Conservation (phyloP, 1,140 invertebrate species). For the Lordiphosa clarofinis region DNA sequence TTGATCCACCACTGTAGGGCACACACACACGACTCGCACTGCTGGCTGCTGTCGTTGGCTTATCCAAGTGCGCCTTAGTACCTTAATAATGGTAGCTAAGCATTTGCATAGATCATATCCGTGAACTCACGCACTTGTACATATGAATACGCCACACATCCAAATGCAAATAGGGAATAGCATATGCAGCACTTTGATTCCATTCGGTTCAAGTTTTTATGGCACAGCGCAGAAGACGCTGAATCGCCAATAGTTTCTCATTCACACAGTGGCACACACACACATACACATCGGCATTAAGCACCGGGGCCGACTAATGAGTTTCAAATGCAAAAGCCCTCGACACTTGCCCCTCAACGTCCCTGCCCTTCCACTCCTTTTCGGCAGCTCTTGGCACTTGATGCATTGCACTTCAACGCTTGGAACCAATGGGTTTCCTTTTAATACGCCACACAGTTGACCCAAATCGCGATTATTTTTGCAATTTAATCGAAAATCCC, state of each 20-base stretch:
- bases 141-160: constrained; percentile 5
- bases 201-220: constrained; percentile 55
- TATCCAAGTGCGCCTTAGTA: constrained; percentile 50
- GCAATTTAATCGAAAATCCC: constrained; percentile 2
- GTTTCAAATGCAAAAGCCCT: constrained; percentile 64
- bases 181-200: constrained; percentile 46
- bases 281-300: background rate
- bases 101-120: constrained; percentile 41
- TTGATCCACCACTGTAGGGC: constrained; percentile 6
- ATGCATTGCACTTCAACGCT: constrained; percentile 54
- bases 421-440: constrained; percentile 47
- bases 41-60: constrained; percentile 14
- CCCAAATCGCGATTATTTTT: constrained; percentile 20
- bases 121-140: constrained; percentile 9
- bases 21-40: background rate
- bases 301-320: constrained; percentile 52
- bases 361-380: background rate
- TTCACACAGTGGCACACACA: constrained; percentile 6
- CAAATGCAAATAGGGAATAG: background rate
- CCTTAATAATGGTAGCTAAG: constrained; percentile 60
- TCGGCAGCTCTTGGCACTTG: constrained; percentile 37
- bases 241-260: constrained; percentile 5
- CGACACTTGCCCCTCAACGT: constrained; percentile 5
- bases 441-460: constrained; percentile 58
- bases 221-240: constrained; percentile 35